Conservation (phyloP, 2,888 invertebrate genomes). For the Cataglyphis albicans region DNA sequence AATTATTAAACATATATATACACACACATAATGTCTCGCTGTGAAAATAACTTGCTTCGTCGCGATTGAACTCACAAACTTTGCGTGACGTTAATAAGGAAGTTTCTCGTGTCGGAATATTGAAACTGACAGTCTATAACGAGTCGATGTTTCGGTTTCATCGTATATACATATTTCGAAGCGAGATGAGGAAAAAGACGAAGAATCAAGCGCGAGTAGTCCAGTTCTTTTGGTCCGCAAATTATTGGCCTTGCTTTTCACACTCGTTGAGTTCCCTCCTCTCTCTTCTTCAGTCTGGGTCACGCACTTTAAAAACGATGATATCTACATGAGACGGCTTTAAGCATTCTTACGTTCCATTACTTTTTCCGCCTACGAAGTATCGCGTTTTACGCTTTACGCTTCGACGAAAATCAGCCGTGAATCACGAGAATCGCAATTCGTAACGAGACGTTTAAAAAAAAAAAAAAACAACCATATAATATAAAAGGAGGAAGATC, state of each 20-base stretch:
- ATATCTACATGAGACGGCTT: slow-evolving; percentile 54
- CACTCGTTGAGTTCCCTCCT: background rate
- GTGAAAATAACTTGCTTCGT: slow-evolving; percentile 52
- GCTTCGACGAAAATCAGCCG: slow-evolving; percentile 12
- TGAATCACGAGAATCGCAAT: slow-evolving; percentile 7
- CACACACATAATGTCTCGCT: background rate
- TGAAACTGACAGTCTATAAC: slow-evolving; percentile 62
- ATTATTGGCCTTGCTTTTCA: slow-evolving; percentile 2
- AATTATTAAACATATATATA: background rate
- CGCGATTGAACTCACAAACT: slow-evolving; percentile 58
- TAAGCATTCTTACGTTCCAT: slow-evolving; percentile 51
- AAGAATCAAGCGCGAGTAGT: slow-evolving; percentile 4
- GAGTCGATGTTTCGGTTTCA: slow-evolving; percentile 36
- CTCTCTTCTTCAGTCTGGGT: slow-evolving; percentile 66
- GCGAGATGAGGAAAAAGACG: background rate
- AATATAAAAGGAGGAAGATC: background rate
- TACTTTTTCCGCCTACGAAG: slow-evolving; percentile 36
- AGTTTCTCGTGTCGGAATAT: slow-evolving; percentile 62
- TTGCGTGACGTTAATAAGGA: slow-evolving; percentile 64
- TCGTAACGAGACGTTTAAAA: background rate
- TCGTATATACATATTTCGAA: slow-evolving; percentile 18
- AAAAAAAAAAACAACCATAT: background rate
- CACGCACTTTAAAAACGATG: slow-evolving; percentile 60
- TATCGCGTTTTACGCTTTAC: slow-evolving; percentile 45
- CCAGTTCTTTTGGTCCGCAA: background rate